Evolutionary conservation across 2,888 invertebrate genomes (phyloP).

Genomic region (Cheilosia variabilis): DNA sequence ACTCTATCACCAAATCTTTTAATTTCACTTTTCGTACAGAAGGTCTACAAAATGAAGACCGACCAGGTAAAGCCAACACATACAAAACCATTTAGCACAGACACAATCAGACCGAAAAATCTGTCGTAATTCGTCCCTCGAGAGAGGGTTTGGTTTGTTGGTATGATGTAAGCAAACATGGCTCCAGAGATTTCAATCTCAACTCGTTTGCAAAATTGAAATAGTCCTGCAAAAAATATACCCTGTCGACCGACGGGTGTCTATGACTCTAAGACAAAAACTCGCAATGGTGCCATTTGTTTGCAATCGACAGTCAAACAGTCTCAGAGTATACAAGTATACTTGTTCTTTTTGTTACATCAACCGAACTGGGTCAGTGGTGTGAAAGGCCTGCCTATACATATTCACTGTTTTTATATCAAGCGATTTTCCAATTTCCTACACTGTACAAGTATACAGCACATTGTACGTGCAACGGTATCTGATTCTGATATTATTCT

Average conservation of each 20-base stretch:
- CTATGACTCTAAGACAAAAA: background rate
- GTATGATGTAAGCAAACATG: background rate
- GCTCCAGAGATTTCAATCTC: background rate
- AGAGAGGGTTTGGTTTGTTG: background rate
- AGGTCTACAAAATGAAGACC: background rate
- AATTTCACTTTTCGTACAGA: background rate
- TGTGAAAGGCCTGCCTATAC: too few relatives aligned
- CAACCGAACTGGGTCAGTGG: constrained; percentile 3
- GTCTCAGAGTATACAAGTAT: background rate
- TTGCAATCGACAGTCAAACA: background rate
- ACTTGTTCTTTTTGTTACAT: constrained; percentile 1
- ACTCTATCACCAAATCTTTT: background rate
- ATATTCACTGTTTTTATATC: background rate
- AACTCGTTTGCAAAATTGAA: background rate
- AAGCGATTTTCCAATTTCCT: constrained; percentile 4
- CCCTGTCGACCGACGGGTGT: background rate
- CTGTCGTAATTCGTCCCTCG: background rate
- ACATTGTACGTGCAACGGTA: background rate
- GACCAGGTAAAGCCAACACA: background rate
- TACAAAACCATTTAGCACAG: background rate
- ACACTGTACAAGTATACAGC: background rate
- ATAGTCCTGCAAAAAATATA: background rate
- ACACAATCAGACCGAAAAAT: background rate
- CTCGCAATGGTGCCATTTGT: background rate
- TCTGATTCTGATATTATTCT: too few relatives aligned